Evolutionary conservation across 2,113 vertebrate genomes (phyloP).

Genomic region (Marcusenius ussheri): DNA sequence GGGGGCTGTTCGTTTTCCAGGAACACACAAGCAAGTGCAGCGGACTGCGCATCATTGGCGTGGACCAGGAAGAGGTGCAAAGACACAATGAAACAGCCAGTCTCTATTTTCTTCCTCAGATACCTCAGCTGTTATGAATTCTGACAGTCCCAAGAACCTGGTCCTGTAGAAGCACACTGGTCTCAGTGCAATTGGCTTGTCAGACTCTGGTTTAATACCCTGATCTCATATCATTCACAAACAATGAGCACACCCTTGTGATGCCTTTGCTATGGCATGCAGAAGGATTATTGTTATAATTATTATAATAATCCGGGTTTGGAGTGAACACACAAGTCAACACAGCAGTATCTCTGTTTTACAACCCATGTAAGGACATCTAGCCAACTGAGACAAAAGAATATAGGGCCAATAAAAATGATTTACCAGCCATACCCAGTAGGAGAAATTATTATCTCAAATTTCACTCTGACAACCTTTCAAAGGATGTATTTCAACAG

Average conservation of each 20-base stretch:
- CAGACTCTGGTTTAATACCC: neutral
- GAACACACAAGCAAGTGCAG: neutral
- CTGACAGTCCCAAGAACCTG: neutral
- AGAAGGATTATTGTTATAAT: constrained; percentile 11
- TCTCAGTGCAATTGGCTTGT: neutral
- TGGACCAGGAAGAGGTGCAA: neutral
- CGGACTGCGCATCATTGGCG: neutral
- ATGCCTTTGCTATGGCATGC: neutral
- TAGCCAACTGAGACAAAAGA: constrained; percentile 4
- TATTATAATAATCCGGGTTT: constrained; percentile 6
- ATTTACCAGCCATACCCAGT: constrained; percentile 9
- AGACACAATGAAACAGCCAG: neutral
- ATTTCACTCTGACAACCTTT: constrained; percentile 12
- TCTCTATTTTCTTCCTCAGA: neutral
- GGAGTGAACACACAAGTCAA: neutral
- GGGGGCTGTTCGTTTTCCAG: neutral
- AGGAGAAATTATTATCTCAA: constrained; percentile 5
- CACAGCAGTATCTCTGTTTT: neutral
- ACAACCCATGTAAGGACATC: neutral
- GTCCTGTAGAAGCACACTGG: neutral
- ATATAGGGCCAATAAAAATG: constrained; percentile 11
- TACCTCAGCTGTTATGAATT: neutral
- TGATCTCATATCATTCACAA: neutral
- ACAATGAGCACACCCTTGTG: neutral
- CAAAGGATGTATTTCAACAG: constrained; percentile 6